phyloP scores from a whole-genome alignment of 2,888 invertebrate genomes.

The Papilio gigon region DNA sequence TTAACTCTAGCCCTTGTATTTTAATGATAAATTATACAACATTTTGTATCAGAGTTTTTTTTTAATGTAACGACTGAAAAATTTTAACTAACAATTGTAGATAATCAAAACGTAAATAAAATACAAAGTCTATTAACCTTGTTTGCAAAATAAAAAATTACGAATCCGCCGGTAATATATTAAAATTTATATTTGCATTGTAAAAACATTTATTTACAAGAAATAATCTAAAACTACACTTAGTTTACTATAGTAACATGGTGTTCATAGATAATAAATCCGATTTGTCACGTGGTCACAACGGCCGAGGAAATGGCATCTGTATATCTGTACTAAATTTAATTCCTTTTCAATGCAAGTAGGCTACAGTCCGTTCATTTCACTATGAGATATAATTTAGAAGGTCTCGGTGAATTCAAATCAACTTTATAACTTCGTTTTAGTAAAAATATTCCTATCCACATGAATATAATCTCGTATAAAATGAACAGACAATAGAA shows the following conservation, averaged over 20 bases:
- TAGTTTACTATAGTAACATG: background rate
- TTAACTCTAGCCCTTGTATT: conserved; percentile 9
- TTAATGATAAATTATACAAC: conserved; percentile 8
- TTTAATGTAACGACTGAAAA: background rate
- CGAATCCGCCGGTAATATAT: conserved; percentile 3
- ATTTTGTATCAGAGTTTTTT: background rate
- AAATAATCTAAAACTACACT: conserved; percentile 1
- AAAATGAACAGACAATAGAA: background rate
- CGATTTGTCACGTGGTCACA: background rate
- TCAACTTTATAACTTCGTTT: background rate
- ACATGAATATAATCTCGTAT: background rate
- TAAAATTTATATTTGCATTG: conserved; percentile 21
- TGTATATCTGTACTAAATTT: background rate
- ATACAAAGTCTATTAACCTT: background rate
- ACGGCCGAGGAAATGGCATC: background rate
- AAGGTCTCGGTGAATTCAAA: background rate
- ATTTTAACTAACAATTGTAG: background rate
- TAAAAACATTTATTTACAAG: conserved; percentile 8
- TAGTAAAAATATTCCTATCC: background rate
- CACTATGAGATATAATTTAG: background rate
- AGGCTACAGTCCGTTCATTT: background rate
- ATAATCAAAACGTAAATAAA: background rate
- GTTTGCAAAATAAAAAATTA: background rate
- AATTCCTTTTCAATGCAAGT: conserved; percentile 5
- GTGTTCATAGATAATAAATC: conserved; percentile 12